phyloP scores from a whole-genome alignment of 2,113 vertebrate species.

The Phainopepla nitens region DNA sequence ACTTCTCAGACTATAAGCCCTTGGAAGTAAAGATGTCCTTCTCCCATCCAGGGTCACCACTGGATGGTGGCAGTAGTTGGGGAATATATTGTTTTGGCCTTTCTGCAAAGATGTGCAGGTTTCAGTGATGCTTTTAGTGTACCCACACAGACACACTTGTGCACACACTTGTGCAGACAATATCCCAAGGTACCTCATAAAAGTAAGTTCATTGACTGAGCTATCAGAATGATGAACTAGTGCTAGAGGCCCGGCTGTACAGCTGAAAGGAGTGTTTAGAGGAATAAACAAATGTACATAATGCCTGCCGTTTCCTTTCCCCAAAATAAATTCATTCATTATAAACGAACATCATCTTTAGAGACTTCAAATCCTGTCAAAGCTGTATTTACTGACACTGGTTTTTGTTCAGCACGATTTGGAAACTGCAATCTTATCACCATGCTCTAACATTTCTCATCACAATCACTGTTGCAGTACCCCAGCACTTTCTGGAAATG shows the following conservation, averaged over 20 bases:
- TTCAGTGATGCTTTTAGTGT: background rate
- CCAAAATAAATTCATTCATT: constrained; percentile 22
- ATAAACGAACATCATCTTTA: background rate
- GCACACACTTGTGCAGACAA: fast-evolving
- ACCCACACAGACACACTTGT: background rate
- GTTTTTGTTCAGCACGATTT: background rate
- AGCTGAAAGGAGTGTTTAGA: background rate
- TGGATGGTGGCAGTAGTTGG: background rate
- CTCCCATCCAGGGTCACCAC: background rate
- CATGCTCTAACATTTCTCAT: background rate
- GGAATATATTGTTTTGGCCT: background rate
- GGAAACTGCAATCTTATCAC: background rate
- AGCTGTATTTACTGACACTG: background rate
- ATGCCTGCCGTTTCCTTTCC: background rate
- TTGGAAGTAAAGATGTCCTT: background rate
- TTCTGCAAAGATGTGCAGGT: background rate
- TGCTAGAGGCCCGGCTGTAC: background rate
- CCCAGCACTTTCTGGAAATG: background rate
- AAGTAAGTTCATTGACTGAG: background rate
- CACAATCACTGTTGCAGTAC: background rate
- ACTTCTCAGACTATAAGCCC: background rate
- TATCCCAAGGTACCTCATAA: background rate
- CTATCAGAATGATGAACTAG: background rate
- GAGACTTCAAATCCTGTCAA: background rate
- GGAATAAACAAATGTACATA: background rate